These are phyloP conservation scores for Apocheima hispidaria DNA, from an alignment of 2,888 invertebrate species.

Conservation along the genomic window DNA sequence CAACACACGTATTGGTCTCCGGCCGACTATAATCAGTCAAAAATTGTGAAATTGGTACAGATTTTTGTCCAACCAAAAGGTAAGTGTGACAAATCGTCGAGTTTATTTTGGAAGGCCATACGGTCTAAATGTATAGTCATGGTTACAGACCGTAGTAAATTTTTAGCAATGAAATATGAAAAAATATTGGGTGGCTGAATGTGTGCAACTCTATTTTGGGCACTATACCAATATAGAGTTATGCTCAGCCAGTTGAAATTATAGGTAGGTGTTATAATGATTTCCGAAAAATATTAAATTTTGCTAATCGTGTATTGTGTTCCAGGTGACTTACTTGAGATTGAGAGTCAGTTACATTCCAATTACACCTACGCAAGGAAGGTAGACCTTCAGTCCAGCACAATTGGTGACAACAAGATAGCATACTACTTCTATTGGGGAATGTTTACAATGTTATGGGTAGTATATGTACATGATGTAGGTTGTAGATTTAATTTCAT, in stretches of 20 bases:
- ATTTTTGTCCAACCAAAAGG: conserved; percentile 44
- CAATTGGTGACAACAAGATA: too few relatives aligned
- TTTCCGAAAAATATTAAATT: not conserved
- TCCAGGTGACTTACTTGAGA: not conserved
- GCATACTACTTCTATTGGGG: too few relatives aligned
- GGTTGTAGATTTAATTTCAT: not conserved
- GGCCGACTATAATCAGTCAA: conserved; percentile 55
- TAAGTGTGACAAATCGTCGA: conserved; percentile 44
- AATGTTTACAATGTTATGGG: too few relatives aligned
- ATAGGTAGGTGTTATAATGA: not conserved
- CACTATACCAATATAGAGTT: too few relatives aligned
- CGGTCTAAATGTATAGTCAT: conserved; percentile 7
- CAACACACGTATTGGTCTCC: conserved; percentile 60
- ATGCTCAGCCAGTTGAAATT: too few relatives aligned
- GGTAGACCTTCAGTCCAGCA: too few relatives aligned
- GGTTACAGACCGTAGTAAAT: not conserved
- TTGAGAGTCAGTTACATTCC: not conserved
- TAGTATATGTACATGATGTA: too few relatives aligned
- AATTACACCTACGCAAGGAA: too few relatives aligned
- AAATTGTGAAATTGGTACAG: conserved; percentile 62
- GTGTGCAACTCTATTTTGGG: too few relatives aligned
- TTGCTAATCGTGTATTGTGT: not conserved
- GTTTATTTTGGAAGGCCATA: conserved; percentile 28
- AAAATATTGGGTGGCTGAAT: too few relatives aligned
- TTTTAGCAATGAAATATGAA: conserved; percentile 9